Percentiles rank a stretch among this genome's conserved stretches.
These are phyloP conservation scores for Syrrhaptes paradoxus DNA, from an alignment of 2,113 vertebrate species.

Conservation along the genomic window DNA sequence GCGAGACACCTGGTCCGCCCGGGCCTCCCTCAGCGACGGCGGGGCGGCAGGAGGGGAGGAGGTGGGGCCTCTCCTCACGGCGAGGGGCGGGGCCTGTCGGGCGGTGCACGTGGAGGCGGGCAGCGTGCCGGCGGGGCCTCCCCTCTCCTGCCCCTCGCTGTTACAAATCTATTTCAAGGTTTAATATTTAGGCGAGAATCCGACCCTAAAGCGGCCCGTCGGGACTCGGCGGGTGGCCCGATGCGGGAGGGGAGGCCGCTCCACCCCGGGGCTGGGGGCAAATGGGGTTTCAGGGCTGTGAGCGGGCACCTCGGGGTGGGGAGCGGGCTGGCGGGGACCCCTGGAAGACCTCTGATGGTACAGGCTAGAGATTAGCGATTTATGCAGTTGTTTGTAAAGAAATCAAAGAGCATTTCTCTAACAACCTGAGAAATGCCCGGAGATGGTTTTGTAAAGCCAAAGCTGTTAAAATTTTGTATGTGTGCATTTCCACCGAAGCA, in stretches of 20 bases:
- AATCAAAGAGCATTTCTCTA: background rate
- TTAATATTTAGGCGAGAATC: no score
- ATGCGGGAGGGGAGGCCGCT: rapidly evolving
- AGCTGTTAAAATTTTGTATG: rapidly evolving
- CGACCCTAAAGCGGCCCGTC: rapidly evolving
- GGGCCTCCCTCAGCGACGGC: no score
- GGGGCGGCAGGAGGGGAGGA: background rate
- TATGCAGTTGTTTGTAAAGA: rapidly evolving
- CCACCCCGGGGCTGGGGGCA: rapidly evolving
- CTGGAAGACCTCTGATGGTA: no score
- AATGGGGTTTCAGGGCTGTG: rapidly evolving
- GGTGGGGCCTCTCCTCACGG: no score
- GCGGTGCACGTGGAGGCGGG: background rate
- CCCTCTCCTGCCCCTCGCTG: rapidly evolving
- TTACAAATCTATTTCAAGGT: background rate
- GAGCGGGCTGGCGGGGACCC: no score
- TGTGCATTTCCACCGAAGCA: rapidly evolving
- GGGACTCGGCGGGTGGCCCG: rapidly evolving
- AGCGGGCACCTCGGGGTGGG: no score
- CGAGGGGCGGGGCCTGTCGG: background rate
- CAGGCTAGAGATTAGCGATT: background rate
- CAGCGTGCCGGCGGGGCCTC: no score
- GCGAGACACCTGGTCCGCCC: rapidly evolving
- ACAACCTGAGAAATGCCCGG: rapidly evolving
- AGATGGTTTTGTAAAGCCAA: background rate